These are phyloP conservation scores for Nomada ferruginata DNA, from an alignment of 2,888 invertebrate genomes.

Conservation along the genomic window DNA sequence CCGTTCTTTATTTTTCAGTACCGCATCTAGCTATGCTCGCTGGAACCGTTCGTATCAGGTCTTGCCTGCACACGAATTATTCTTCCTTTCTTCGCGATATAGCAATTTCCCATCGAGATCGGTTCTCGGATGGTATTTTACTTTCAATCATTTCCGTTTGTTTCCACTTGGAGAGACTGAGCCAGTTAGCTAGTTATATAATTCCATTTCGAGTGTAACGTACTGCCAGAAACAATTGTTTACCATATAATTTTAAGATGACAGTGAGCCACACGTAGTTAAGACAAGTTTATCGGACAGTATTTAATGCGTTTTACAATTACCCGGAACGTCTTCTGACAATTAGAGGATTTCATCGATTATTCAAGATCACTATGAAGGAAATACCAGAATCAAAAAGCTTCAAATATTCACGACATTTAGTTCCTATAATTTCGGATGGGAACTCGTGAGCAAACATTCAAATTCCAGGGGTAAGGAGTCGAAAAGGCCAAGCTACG, in stretches of 20 bases:
- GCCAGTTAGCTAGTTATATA: background rate
- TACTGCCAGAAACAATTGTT: background rate
- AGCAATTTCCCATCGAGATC: background rate
- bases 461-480: background rate
- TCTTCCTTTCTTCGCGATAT: background rate
- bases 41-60: slow-evolving; percentile 43
- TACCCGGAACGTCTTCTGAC: background rate
- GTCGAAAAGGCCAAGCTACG: slow-evolving; percentile 24
- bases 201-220: background rate
- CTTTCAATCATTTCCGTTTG: slow-evolving; percentile 1
- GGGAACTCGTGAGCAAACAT: too few species aligned
- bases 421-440: too few species aligned
- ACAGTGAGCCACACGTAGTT: background rate
- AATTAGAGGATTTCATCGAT: background rate
- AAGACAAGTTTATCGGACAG: background rate
- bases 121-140: too few species aligned
- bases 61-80: background rate
- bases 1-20: background rate
- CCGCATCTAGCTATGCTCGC: background rate
- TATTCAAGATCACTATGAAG: slow-evolving; percentile 17
- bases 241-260: background rate
- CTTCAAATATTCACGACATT: background rate
- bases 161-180: slow-evolving; percentile 10
- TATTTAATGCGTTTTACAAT: background rate
- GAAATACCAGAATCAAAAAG: background rate